A percentile compares a stretch with the other conserved stretches of the same genome.
Evolutionary conservation across 2,797 vertebrate species (phyloP).

Genomic region (Trichosurus vulpecula): DNA sequence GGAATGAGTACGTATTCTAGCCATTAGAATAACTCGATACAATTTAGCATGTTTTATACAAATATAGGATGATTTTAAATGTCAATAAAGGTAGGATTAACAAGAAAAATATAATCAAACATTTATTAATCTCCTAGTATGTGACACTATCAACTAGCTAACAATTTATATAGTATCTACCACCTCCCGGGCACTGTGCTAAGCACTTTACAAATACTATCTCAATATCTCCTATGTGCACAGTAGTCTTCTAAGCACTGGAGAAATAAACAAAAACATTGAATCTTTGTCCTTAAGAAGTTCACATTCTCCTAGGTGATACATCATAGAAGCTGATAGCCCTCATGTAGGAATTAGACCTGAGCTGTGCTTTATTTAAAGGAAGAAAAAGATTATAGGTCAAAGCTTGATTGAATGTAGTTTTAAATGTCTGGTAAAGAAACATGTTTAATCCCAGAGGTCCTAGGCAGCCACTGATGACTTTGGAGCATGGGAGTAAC

Average conservation of each 20-base stretch:
- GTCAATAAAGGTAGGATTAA: background rate
- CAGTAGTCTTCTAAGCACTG: background rate
- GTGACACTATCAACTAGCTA: background rate
- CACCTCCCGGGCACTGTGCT: background rate
- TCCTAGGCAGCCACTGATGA: background rate
- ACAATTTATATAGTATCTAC: background rate
- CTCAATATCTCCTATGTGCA: background rate
- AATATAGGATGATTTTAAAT: background rate
- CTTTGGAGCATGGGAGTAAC: background rate
- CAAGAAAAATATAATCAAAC: background rate
- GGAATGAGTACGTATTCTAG: background rate
- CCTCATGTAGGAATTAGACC: background rate
- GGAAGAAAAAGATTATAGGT: background rate
- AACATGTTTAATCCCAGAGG: background rate
- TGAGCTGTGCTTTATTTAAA: background rate
- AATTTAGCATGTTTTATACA: background rate
- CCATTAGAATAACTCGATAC: background rate
- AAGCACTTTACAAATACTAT: constrained; percentile 28
- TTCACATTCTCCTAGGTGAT: background rate
- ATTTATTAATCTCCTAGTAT: background rate
- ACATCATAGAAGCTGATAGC: background rate
- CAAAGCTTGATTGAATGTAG: background rate
- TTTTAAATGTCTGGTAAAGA: background rate
- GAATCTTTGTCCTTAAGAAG: background rate
- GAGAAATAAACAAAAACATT: constrained; percentile 31